These are phyloP conservation scores for Smutsia temminckii DNA, from an alignment of 2,797 vertebrate species.

Conservation along the genomic window DNA sequence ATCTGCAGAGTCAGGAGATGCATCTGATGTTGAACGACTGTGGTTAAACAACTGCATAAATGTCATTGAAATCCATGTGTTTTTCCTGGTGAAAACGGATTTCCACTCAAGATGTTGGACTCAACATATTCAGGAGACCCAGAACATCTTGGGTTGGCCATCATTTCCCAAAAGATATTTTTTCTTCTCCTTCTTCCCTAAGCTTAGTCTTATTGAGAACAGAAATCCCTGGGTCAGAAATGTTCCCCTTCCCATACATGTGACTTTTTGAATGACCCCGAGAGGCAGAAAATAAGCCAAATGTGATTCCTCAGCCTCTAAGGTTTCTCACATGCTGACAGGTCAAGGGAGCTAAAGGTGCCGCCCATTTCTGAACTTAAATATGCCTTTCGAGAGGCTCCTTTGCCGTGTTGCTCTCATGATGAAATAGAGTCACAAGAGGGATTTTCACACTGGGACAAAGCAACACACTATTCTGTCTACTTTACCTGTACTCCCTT, in stretches of 20 bases:
- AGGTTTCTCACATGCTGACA: not conserved
- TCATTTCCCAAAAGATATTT: not conserved
- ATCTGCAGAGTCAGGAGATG: not conserved
- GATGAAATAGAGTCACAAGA: not conserved
- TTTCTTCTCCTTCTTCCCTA: not conserved
- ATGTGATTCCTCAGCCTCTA: not conserved
- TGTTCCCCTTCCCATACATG: slow-evolving; percentile 19
- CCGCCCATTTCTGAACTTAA: not conserved
- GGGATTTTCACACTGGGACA: not conserved
- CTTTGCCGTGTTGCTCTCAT: not conserved
- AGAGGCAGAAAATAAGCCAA: not conserved
- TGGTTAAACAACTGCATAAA: not conserved
- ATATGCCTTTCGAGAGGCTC: not conserved
- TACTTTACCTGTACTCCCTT: not conserved
- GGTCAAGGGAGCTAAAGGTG: slow-evolving; percentile 25
- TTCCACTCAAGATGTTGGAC: not conserved
- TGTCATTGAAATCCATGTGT: slow-evolving; percentile 8
- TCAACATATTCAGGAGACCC: not conserved
- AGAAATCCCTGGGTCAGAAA: slow-evolving; percentile 51
- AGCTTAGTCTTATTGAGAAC: not conserved
- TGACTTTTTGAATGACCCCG: not conserved
- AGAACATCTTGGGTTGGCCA: not conserved
- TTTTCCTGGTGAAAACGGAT: not conserved
- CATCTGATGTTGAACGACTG: not conserved
- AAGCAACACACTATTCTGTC: not conserved